Percentiles rank a stretch among this genome's conserved stretches.
Evolutionary conservation across 2,888 invertebrate genomes (phyloP).

Genomic region (Apocheima hispidaria): DNA sequence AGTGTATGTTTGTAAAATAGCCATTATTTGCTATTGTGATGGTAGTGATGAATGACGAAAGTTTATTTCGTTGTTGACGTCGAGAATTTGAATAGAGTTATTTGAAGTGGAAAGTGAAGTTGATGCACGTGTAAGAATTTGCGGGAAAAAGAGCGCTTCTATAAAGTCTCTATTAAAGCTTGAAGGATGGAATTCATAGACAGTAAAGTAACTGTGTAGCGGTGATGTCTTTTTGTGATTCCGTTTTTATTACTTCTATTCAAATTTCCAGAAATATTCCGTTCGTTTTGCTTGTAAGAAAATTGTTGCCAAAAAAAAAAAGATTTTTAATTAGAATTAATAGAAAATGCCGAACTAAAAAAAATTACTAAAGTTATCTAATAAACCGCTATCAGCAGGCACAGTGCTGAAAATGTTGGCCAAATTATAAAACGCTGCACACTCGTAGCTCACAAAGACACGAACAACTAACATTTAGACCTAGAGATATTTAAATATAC

Average conservation of each 20-base stretch:
- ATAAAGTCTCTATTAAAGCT: background rate
- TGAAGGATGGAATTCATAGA: conserved; percentile 26
- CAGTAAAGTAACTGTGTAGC: conserved; percentile 13
- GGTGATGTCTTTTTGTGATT: background rate
- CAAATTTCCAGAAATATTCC: conserved; percentile 1
- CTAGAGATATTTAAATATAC: too few species aligned
- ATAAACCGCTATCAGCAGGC: too few species aligned
- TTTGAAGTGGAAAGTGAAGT: conserved; percentile 54
- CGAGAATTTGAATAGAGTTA: conserved; percentile 50
- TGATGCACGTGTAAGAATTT: conserved; percentile 31
- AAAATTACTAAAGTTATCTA: too few species aligned
- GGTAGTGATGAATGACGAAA: conserved; percentile 50
- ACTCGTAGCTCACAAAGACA: too few species aligned
- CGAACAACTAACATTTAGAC: too few species aligned
- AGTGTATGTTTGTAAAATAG: conserved; percentile 21
- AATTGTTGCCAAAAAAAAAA: too few species aligned
- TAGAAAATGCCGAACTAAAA: too few species aligned
- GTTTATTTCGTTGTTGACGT: conserved; percentile 32
- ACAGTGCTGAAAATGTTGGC: too few species aligned
- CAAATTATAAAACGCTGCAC: too few species aligned
- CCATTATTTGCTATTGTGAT: conserved; percentile 47
- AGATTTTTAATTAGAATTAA: too few species aligned
- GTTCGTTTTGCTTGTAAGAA: too few species aligned
- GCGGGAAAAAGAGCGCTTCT: conserved; percentile 27
- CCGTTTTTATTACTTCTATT: conserved; percentile 1